Evolutionary conservation across 2,113 vertebrate species (phyloP).

Genomic region (Desmodus rotundus): DNA sequence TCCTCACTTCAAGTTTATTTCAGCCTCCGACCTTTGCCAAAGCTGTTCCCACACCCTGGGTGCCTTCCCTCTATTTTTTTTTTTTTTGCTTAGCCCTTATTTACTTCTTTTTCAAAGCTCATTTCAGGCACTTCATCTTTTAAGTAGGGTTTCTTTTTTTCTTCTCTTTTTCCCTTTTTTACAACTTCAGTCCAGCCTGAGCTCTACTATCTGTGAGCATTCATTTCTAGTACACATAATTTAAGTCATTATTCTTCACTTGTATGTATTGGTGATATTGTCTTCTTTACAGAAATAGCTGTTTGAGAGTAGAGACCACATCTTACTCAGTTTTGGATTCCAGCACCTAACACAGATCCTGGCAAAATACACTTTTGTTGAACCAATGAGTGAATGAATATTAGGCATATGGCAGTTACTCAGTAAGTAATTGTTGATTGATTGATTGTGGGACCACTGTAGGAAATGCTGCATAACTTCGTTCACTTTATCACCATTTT

Average conservation of each 20-base stretch:
- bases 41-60: constrained; percentile 44
- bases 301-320: constrained; percentile 3
- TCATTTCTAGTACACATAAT: not conserved
- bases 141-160: not conserved
- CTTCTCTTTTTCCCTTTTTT: not conserved
- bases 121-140: not conserved
- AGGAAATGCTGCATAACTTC: not conserved
- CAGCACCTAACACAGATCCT: not conserved
- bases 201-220: not conserved
- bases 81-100: constrained; percentile 36
- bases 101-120: constrained; percentile 26
- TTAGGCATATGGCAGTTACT: not conserved
- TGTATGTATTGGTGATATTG: not conserved
- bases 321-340: not conserved
- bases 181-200: not conserved
- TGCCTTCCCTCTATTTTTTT: constrained; percentile 26
- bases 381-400: not conserved
- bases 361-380: not conserved
- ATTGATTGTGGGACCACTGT: not conserved
- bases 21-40: constrained; percentile 22
- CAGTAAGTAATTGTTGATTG: not conserved
- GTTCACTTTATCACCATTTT: not conserved
- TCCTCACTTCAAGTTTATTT: constrained; percentile 1
- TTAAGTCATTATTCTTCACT: constrained; percentile 19
- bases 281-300: not conserved